Conservation (phyloP, 2,888 invertebrate species). For the Watsonalla binaria region DNA sequence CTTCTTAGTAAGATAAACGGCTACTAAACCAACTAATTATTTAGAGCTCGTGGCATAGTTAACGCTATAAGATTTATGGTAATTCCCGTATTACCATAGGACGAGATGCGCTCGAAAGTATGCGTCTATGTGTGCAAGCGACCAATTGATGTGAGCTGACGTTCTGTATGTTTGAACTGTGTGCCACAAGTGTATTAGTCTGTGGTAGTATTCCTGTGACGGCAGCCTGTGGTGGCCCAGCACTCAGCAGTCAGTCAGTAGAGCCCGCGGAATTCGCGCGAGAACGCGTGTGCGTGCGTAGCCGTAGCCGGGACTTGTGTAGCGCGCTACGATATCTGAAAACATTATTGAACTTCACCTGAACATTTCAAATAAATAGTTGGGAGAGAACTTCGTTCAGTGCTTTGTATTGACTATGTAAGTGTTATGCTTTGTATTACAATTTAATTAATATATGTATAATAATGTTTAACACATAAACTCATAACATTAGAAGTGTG, state of each 20-base stretch:
- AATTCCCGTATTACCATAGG: too few relatives aligned
- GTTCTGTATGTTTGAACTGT: too few relatives aligned
- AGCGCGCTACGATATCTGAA: background rate
- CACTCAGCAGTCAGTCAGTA: conserved; percentile 5
- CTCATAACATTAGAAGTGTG: too few relatives aligned
- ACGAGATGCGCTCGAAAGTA: too few relatives aligned
- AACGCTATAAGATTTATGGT: too few relatives aligned
- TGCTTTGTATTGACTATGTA: background rate
- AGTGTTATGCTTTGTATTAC: background rate
- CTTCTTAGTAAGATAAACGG: too few relatives aligned
- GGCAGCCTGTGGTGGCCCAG: background rate
- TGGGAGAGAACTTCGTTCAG: background rate
- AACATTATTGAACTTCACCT: background rate
- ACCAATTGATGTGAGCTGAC: too few relatives aligned
- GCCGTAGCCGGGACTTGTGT: conserved; percentile 8
- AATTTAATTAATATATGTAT: too few relatives aligned
- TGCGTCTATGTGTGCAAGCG: too few relatives aligned
- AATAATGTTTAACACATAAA: too few relatives aligned
- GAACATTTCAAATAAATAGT: background rate
- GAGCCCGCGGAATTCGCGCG: conserved; percentile 26
- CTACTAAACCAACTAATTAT: too few relatives aligned
- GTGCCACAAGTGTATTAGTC: background rate
- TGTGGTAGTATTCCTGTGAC: background rate
- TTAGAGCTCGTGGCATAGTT: too few relatives aligned
- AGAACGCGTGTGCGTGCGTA: conserved; percentile 16